These are phyloP conservation scores for Corythoichthys intestinalis DNA, from an alignment of 2,113 vertebrate genomes.

Conservation along the genomic window DNA sequence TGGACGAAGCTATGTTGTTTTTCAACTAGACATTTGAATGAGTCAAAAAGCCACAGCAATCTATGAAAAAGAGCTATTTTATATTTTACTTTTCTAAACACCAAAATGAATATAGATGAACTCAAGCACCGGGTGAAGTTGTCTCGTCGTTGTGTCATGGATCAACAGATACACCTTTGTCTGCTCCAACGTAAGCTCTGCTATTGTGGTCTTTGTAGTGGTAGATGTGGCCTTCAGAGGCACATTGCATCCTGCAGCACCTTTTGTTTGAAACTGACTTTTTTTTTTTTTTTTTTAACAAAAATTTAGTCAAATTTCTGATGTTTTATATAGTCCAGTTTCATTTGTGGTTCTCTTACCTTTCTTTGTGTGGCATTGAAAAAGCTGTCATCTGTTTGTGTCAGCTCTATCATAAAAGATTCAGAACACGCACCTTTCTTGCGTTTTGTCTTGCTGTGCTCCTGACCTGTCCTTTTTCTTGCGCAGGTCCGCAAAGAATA, in stretches of 20 bases:
- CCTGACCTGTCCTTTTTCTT: constrained; percentile 27
- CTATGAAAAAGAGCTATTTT: too few species aligned
- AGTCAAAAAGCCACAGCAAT: not conserved
- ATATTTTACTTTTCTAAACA: too few species aligned
- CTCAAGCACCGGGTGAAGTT: too few species aligned
- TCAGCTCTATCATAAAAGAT: constrained; percentile 44
- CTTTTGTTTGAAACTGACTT: not conserved
- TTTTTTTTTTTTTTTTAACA: too few species aligned
- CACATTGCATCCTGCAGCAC: not conserved
- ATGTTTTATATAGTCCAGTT: not conserved
- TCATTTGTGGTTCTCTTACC: constrained; percentile 17
- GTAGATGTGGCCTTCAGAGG: not conserved
- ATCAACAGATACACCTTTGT: not conserved
- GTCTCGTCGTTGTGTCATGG: too few species aligned
- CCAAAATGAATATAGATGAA: too few species aligned
- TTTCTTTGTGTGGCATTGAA: constrained; percentile 45
- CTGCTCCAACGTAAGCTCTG: not conserved
- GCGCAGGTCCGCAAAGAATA: constrained; percentile 94
- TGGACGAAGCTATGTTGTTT: not conserved
- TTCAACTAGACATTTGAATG: not conserved
- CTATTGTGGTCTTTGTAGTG: not conserved
- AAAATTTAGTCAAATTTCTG: not conserved
- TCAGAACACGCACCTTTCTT: not conserved
- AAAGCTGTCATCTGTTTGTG: constrained; percentile 40
- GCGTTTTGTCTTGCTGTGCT: constrained; percentile 1